Percentiles rank a stretch among this genome's conserved stretches.
phyloP scores from a whole-genome alignment of 2,797 vertebrate species.

The Cirrhinus molitorella region DNA sequence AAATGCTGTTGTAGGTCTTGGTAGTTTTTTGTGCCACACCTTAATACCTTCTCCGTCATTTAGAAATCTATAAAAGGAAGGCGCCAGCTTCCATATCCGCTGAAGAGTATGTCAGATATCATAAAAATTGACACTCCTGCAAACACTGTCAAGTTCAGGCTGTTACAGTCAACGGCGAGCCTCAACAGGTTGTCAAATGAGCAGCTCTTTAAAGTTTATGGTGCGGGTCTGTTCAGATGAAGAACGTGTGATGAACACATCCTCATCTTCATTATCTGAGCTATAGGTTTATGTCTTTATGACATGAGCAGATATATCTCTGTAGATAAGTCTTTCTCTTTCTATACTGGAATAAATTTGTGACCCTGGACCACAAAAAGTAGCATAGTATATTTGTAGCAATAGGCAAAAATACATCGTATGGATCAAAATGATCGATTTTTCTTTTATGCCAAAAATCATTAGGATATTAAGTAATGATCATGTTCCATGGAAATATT shows the following conservation, averaged over 20 bases:
- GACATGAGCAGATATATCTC: background rate
- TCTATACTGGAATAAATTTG: background rate
- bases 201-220: background rate
- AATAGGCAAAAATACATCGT: no score
- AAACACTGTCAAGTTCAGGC: background rate
- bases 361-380: no score
- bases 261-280: background rate
- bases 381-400: no score
- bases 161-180: background rate
- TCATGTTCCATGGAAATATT: no score
- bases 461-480: no score
- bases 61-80: conserved; percentile 58
- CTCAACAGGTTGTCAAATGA: background rate
- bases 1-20: conserved; percentile 3
- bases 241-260: background rate
- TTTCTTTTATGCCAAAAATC: no score
- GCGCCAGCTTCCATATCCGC: conserved; percentile 74
- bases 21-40: conserved; percentile 69
- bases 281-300: background rate
- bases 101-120: conserved; percentile 60
- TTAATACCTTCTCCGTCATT: conserved; percentile 76
- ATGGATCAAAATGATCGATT: no score
- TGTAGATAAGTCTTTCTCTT: background rate
- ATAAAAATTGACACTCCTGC: conserved; percentile 60
- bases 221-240: background rate